These are phyloP conservation scores for Lepus townsendii DNA, from an alignment of 2,797 vertebrate genomes.

Conservation along the genomic window DNA sequence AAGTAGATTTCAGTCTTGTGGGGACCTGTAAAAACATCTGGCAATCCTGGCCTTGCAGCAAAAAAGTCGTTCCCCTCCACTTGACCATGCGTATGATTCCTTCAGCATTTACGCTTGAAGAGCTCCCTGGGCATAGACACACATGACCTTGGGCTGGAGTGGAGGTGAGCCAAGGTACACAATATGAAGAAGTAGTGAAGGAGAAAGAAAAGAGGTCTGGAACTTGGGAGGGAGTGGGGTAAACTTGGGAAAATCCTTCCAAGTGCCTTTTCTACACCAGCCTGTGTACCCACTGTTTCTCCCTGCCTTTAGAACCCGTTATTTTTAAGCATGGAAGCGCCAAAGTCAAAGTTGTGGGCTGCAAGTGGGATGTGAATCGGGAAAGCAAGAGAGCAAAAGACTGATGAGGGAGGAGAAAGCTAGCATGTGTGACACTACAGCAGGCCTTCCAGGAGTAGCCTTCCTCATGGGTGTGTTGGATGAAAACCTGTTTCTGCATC, in stretches of 20 bases:
- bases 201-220: neutral
- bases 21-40: conserved; percentile 1
- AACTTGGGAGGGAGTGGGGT: neutral
- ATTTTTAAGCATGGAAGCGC: conserved; percentile 11
- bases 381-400: neutral
- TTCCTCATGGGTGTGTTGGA: neutral
- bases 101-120: conserved; percentile 11
- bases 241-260: conserved; percentile 34
- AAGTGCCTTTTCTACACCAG: neutral
- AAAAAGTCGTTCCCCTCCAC: neutral
- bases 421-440: neutral
- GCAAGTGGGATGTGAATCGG: neutral
- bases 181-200: neutral
- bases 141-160: conserved; percentile 12
- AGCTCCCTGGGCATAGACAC: conserved; percentile 17
- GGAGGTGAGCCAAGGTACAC: neutral
- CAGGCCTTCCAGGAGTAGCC: neutral
- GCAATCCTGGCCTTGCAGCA: neutral
- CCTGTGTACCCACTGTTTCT: neutral
- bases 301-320: neutral
- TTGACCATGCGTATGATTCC: neutral
- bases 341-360: neutral
- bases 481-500: neutral
- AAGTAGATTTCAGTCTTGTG: conserved; percentile 25
- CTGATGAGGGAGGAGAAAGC: neutral